Evolutionary conservation across 30 jellyfish, hydroid and myxozoan species (phyloP).

Genomic region (Pelagia noctiluca): DNA sequence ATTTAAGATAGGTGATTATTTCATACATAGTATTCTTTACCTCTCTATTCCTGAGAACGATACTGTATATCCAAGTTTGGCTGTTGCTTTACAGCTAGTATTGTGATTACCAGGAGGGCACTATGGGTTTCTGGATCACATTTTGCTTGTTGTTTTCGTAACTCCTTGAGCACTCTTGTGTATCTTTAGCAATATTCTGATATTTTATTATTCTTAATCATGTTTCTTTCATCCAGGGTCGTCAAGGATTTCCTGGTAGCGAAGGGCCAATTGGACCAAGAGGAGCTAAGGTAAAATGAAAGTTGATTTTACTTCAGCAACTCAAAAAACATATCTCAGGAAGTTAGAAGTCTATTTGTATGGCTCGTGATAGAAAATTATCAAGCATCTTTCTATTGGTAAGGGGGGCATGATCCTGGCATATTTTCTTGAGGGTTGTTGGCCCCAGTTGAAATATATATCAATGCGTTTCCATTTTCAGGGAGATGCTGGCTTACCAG

Average conservation of each 20-base stretch:
- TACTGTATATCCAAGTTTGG: not conserved
- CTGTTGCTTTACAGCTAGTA: not conserved
- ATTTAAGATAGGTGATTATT: too few species aligned
- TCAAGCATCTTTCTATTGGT: too few species aligned
- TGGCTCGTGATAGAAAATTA: too few species aligned
- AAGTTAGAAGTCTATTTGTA: too few species aligned
- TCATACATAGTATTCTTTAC: too few species aligned
- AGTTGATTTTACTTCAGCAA: not conserved
- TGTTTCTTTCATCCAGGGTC: too few species aligned
- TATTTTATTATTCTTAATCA: too few species aligned
- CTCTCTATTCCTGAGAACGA: too few species aligned
- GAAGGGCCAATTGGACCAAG: constrained; percentile 23
- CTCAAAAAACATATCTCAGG: too few species aligned
- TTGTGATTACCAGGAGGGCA: not conserved
- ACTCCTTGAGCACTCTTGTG: not conserved
- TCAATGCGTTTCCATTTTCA: not conserved
- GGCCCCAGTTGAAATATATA: too few species aligned
- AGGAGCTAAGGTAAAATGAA: constrained; percentile 38
- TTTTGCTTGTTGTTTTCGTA: not conserved
- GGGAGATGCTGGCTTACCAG: constrained; percentile 23
- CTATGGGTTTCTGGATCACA: not conserved
- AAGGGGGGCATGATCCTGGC: too few species aligned
- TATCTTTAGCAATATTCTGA: not conserved
- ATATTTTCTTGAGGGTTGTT: too few species aligned
- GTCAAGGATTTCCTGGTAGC: constrained; percentile 29